Conservation (phyloP, 1,140 invertebrate genomes). For the Rhopalosiphum maidis region DNA sequence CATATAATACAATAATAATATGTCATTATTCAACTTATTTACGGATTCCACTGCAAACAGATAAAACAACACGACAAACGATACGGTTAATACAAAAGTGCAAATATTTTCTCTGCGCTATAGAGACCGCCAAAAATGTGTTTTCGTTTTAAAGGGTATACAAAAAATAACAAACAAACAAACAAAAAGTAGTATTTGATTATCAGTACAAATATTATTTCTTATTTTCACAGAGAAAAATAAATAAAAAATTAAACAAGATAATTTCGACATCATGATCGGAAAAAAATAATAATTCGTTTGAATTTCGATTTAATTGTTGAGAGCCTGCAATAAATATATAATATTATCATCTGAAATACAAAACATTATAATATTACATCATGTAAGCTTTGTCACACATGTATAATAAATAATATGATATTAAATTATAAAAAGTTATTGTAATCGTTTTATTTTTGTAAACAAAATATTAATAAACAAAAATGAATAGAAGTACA, state of each 20-base stretch:
- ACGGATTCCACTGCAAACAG: slow-evolving; percentile 1
- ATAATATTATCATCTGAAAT: no score
- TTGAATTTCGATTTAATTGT: slow-evolving; percentile 49
- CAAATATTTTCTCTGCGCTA: slow-evolving; percentile 18
- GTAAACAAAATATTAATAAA: neutral
- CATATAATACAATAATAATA: neutral
- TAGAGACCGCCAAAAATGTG: neutral
- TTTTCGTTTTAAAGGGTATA: neutral
- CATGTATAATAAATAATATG: neutral
- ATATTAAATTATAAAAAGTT: neutral
- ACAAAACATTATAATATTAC: neutral
- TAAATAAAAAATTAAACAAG: neutral
- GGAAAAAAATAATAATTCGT: slow-evolving; percentile 47
- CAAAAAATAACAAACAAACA: neutral
- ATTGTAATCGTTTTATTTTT: neutral
- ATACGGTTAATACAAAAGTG: slow-evolving; percentile 45
- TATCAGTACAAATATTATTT: slow-evolving; percentile 9
- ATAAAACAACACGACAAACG: slow-evolving; percentile 44
- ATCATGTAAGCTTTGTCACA: neutral
- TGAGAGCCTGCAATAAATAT: neutral
- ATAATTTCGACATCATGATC: neutral
- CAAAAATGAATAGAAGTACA: neutral
- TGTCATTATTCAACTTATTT: slow-evolving; percentile 3
- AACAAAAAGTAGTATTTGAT: neutral
- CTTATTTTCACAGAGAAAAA: neutral